Evolutionary conservation across 2,888 invertebrate genomes (phyloP).

Genomic region (Drosophila yooni): DNA sequence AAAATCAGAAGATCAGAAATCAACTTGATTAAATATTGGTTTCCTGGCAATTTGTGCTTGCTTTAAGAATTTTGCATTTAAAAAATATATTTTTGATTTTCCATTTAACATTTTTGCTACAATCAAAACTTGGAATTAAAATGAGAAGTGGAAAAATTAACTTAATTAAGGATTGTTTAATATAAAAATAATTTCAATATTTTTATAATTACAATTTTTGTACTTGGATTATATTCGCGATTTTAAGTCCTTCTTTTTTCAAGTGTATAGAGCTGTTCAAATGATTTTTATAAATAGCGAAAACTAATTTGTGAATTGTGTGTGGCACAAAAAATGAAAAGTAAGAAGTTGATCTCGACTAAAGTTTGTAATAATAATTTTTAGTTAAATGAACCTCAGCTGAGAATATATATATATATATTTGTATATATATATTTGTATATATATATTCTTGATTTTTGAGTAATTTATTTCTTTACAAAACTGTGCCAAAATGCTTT

Average conservation of each 20-base stretch:
- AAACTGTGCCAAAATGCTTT: no score
- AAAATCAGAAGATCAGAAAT: background rate
- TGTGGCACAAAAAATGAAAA: background rate
- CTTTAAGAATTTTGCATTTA: background rate
- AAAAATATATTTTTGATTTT: background rate
- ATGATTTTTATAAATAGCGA: background rate
- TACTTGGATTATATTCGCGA: background rate
- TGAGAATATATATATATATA: background rate
- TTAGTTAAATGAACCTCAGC: background rate
- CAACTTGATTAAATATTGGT: background rate
- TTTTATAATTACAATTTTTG: background rate
- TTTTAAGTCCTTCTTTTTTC: background rate
- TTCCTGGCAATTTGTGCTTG: background rate
- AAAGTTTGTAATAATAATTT: background rate
- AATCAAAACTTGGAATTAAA: no score
- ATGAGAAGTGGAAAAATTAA: background rate
- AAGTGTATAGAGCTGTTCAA: background rate
- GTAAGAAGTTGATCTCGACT: background rate
- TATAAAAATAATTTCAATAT: background rate
- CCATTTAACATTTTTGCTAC: no score
- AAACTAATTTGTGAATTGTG: background rate
- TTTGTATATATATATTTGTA: background rate
- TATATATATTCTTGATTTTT: background rate
- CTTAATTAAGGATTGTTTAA: background rate
- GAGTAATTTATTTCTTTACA: fast-evolving